phyloP scores from a whole-genome alignment of 2,888 invertebrate genomes.

The Steinernema scapterisci region DNA sequence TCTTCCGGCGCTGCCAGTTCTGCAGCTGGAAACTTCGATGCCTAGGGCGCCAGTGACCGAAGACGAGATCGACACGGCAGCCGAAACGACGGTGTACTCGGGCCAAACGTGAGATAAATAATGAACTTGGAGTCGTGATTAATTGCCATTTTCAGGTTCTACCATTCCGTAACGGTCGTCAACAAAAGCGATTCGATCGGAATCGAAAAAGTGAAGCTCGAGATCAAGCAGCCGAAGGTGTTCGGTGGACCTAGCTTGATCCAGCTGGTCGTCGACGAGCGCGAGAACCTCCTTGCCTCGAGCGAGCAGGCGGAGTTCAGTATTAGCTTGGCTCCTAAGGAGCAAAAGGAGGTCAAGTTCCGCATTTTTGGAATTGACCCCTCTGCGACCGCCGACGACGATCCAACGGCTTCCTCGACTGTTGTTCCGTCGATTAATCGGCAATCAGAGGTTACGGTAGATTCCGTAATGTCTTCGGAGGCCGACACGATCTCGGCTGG shows the following conservation, averaged over 20 bases:
- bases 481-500: not conserved
- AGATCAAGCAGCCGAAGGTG: slow-evolving; percentile 50
- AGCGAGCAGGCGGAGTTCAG: not conserved
- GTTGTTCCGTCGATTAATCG: not conserved
- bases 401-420: slow-evolving; percentile 38
- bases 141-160: slow-evolving; percentile 48
- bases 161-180: slow-evolving; percentile 55
- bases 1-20: slow-evolving; percentile 45
- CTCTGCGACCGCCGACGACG: slow-evolving; percentile 57
- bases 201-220: slow-evolving; percentile 46
- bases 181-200: slow-evolving; percentile 52
- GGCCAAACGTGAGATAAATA: slow-evolving; percentile 56
- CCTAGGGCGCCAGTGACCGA: slow-evolving; percentile 60
- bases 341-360: slow-evolving; percentile 52
- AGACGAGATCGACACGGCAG: slow-evolving; percentile 51
- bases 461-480: not conserved
- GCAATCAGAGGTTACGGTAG: slow-evolving; percentile 37
- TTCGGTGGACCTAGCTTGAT: slow-evolving; percentile 60
- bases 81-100: slow-evolving; percentile 62
- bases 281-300: not conserved
- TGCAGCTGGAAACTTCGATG: slow-evolving; percentile 52
- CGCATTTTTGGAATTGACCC: slow-evolving; percentile 66
- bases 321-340: slow-evolving; percentile 47
- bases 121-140: not conserved
- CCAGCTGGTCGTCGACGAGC: slow-evolving; percentile 39